Conservation (phyloP, 2,888 invertebrate species). For the Dascillus cervinus region DNA sequence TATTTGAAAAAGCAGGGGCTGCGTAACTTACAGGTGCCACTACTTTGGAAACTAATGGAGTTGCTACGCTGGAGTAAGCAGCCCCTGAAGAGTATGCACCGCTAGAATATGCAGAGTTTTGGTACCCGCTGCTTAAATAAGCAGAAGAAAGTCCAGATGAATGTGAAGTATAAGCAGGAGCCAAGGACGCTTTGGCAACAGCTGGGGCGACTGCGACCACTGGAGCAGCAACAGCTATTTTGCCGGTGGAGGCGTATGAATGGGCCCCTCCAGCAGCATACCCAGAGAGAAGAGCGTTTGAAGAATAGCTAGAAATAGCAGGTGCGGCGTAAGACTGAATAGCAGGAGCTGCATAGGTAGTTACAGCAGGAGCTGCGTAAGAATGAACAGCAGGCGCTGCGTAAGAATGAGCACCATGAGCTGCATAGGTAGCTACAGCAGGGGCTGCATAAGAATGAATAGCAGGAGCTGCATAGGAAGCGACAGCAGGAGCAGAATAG, state of each 20-base stretch:
- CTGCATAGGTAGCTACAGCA: constrained; percentile 1
- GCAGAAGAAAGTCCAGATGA: constrained; percentile 1
- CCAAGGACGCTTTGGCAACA: constrained; percentile 29
- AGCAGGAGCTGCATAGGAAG: constrained; percentile 11
- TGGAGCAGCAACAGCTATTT: constrained; percentile 5
- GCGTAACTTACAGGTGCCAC: constrained; percentile 2
- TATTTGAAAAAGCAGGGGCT: constrained; percentile 3
- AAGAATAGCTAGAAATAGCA: constrained; percentile 25
- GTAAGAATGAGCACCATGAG: too few species aligned
- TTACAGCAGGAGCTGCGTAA: constrained; percentile 22
- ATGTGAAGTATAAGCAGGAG: constrained; percentile 1
- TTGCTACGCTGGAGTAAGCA: too few species aligned
- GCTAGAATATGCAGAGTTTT: constrained; percentile 6
- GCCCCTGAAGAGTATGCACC: constrained; percentile 6
- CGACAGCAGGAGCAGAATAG: constrained; percentile 15
- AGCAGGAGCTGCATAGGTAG: constrained; percentile 32
- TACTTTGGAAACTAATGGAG: neutral
- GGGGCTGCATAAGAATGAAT: neutral
- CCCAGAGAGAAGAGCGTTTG: neutral
- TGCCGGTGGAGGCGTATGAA: neutral
- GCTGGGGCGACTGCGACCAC: constrained; percentile 41
- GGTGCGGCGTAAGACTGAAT: constrained; percentile 35
- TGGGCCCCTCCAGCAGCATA: neutral
- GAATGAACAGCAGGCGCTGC: constrained; percentile 20
- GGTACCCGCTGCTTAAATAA: too few species aligned